Conservation (phyloP, 2,888 invertebrate species). For the Yponomeuta cagnagella region DNA sequence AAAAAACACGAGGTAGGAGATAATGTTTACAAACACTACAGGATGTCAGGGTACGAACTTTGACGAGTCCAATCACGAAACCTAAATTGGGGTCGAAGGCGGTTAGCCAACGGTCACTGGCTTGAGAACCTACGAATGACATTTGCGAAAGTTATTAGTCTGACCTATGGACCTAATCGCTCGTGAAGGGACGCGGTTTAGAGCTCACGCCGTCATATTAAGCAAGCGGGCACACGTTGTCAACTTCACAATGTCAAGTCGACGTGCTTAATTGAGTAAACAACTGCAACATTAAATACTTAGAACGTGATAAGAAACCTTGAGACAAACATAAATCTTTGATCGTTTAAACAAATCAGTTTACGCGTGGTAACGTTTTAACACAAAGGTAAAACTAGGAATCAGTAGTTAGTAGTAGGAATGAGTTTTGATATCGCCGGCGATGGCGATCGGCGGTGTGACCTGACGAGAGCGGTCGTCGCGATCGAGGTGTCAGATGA, state of each 20-base stretch:
- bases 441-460: not conserved
- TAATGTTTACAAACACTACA: constrained; percentile 12
- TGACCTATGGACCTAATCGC: not conserved
- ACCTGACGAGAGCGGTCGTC: constrained; percentile 10
- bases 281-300: too few species aligned
- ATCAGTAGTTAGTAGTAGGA: not conserved
- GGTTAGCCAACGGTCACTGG: constrained; percentile 41
- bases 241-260: not conserved
- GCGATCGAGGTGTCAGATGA: constrained; percentile 4
- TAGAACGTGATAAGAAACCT: too few species aligned
- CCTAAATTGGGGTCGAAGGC: constrained; percentile 58
- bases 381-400: too few species aligned
- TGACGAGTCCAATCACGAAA: constrained; percentile 41
- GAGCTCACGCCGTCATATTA: not conserved
- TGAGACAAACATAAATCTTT: too few species aligned
- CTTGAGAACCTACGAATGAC: constrained; percentile 32
- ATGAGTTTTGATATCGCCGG: constrained; percentile 7
- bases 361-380: not conserved
- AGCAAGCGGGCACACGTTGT: not conserved
- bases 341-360: not conserved
- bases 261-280: not conserved
- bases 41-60: constrained; percentile 35
- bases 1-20: not conserved
- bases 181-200: not conserved
- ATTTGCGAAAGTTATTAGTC: constrained; percentile 15